Percentiles rank a stretch among this genome's conserved stretches.
Evolutionary conservation across 2,113 vertebrate species (phyloP).

Genomic region (Poeciliopsis turrubarensis): DNA sequence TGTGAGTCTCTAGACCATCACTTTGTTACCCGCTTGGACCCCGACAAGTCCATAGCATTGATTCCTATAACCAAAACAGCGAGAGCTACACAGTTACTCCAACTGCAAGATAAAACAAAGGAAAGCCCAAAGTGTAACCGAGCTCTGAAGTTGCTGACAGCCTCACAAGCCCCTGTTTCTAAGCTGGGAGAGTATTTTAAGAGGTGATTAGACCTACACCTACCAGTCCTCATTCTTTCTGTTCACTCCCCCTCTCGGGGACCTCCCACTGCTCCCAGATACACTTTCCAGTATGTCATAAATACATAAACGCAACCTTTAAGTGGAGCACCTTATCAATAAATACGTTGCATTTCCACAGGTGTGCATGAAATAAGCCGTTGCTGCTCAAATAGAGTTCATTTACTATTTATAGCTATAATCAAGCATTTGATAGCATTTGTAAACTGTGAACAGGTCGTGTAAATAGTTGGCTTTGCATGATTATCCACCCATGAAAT

Average conservation of each 20-base stretch:
- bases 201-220: conserved; percentile 64
- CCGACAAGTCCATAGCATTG: conserved; percentile 53
- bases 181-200: conserved; percentile 70
- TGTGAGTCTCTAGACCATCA: conserved; percentile 72
- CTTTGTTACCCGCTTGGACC: conserved; percentile 39
- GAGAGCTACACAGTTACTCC: background rate
- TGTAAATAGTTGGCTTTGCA: background rate
- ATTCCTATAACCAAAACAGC: conserved; percentile 44
- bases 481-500: background rate
- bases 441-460: background rate
- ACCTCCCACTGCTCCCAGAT: conserved; percentile 26
- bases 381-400: background rate
- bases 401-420: background rate
- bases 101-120: conserved; percentile 2
- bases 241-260: conserved; percentile 19
- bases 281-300: conserved; percentile 5
- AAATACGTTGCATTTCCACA: background rate
- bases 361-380: background rate
- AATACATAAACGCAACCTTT: conserved; percentile 4
- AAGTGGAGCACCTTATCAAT: background rate
- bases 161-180: conserved; percentile 52
- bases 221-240: conserved; percentile 50
- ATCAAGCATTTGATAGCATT: background rate
- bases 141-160: conserved; percentile 55
- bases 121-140: conserved; percentile 34